Conservation (phyloP, 2,113 vertebrate species). For the Actenoides lindsayi region DNA sequence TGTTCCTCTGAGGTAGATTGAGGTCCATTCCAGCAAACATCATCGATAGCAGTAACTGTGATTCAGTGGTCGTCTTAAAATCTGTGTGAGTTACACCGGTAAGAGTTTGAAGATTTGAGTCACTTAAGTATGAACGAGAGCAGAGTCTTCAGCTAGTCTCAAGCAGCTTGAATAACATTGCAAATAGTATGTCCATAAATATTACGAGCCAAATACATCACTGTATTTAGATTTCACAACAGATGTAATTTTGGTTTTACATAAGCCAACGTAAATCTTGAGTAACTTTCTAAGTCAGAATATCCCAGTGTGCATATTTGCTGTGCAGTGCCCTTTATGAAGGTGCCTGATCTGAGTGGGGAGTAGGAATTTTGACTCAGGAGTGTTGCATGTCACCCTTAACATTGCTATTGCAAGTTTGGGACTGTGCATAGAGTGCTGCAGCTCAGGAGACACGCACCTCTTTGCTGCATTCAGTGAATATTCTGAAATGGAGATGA, state of each 20-base stretch:
- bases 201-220: constrained; percentile 39
- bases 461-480: constrained; percentile 48
- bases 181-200: constrained; percentile 43
- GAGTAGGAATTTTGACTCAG: neutral
- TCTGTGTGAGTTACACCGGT: neutral
- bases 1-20: neutral
- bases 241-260: neutral
- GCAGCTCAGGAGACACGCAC: constrained; percentile 58
- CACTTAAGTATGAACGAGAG: neutral
- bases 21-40: neutral
- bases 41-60: neutral
- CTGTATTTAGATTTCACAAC: constrained; percentile 46
- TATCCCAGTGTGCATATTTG: constrained; percentile 5
- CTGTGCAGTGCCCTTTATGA: constrained; percentile 53
- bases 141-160: neutral
- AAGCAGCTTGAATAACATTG: neutral
- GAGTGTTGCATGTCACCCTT: neutral
- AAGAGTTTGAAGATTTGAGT: neutral
- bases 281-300: neutral
- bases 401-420: neutral
- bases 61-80: neutral
- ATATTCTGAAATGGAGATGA: constrained; percentile 26
- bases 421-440: constrained; percentile 52
- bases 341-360: neutral
- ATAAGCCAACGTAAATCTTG: neutral